Conservation (phyloP, 2,113 vertebrate genomes). For the Thunnus maccoyii region DNA sequence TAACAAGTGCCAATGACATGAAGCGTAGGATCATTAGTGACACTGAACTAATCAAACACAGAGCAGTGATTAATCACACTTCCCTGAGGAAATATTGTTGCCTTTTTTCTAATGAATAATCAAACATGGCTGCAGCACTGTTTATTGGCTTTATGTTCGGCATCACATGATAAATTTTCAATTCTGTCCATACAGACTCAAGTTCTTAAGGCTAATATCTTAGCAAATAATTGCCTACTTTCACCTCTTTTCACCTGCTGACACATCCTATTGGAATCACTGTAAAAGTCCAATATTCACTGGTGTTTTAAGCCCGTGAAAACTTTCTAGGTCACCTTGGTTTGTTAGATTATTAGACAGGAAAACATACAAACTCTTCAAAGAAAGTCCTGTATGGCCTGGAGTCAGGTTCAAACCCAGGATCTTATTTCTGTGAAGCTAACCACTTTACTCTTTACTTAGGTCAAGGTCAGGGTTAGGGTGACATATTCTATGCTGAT, state of each 20-base stretch:
- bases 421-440: background rate
- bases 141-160: background rate
- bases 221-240: too few species aligned
- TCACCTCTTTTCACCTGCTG: too few species aligned
- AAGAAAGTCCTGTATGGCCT: background rate
- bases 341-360: background rate
- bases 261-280: too few species aligned
- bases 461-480: slow-evolving; percentile 16
- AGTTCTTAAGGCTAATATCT: background rate
- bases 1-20: slow-evolving; percentile 7
- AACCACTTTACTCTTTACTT: background rate
- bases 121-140: background rate
- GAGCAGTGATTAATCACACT: slow-evolving; percentile 14
- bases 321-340: background rate
- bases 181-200: background rate
- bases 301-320: background rate
- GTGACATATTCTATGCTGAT: background rate
- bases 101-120: slow-evolving; percentile 10
- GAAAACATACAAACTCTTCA: background rate
- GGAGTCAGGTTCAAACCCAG: background rate
- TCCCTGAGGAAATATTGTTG: background rate
- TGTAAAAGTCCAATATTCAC: background rate
- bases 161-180: background rate
- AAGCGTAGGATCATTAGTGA: slow-evolving; percentile 1
- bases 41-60: slow-evolving; percentile 5